Conservation (phyloP, 2,797 vertebrate genomes). For the Clarias fuscus region DNA sequence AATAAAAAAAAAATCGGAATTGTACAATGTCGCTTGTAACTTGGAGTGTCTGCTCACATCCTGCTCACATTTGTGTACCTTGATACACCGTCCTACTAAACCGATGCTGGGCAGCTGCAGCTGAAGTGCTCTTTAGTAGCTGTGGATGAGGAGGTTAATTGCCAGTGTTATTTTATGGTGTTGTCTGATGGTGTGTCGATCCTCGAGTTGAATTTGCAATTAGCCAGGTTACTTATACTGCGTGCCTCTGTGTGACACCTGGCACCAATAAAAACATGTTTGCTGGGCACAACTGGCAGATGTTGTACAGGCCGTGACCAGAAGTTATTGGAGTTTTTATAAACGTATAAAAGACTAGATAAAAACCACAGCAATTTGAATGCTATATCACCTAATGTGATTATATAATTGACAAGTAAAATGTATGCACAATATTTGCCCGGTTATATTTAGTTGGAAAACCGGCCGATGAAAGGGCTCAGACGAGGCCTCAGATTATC, state of each 20-base stretch:
- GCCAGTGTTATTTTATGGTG: constrained; percentile 19
- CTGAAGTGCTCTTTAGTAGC: neutral
- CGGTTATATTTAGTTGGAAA: constrained; percentile 46
- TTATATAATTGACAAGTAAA: neutral
- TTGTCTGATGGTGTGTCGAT: constrained; percentile 16
- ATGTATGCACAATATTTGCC: constrained; percentile 6
- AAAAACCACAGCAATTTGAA: too few relatives aligned
- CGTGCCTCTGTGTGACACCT: constrained; percentile 32
- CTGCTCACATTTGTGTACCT: constrained; percentile 7
- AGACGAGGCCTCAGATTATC: constrained; percentile 39
- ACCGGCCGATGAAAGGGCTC: constrained; percentile 32
- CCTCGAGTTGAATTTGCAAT: neutral
- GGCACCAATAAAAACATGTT: constrained; percentile 41
- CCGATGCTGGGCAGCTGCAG: constrained; percentile 10
- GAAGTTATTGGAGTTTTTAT: neutral
- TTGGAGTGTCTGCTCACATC: constrained; percentile 36
- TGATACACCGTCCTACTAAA: constrained; percentile 20
- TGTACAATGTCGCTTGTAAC: too few relatives aligned
- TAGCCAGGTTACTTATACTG: neutral
- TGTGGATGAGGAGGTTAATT: constrained; percentile 16
- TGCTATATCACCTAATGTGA: neutral
- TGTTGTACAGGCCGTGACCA: constrained; percentile 14
- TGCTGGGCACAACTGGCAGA: constrained; percentile 30
- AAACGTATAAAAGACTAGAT: neutral
- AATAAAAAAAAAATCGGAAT: too few relatives aligned